These are phyloP conservation scores for Propithecus deckenii DNA, from an alignment of 2,797 vertebrate genomes.

Conservation along the genomic window DNA sequence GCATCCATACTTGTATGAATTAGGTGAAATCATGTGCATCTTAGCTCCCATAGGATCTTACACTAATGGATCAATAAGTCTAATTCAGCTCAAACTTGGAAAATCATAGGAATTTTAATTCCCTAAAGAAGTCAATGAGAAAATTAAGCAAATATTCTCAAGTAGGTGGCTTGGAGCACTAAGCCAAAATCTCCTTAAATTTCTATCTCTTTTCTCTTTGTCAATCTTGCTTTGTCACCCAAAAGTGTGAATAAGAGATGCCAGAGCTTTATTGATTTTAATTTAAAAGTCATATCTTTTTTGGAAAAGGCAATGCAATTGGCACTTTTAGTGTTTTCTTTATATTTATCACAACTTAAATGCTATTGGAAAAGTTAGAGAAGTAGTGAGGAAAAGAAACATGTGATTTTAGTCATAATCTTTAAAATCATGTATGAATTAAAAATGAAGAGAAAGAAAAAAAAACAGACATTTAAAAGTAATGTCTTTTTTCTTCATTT, in stretches of 20 bases:
- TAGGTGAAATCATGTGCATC: background rate
- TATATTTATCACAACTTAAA: constrained; percentile 72
- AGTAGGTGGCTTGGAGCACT: background rate
- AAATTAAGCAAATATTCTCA: constrained; percentile 28
- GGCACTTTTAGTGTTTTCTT: constrained; percentile 66
- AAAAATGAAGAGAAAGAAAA: constrained; percentile 6
- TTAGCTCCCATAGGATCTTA: background rate
- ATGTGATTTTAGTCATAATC: constrained; percentile 36
- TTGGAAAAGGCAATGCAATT: constrained; percentile 68
- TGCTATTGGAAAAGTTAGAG: constrained; percentile 59
- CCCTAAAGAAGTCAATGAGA: background rate
- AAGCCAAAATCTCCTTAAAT: constrained; percentile 48
- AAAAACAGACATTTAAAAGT: background rate
- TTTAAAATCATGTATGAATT: background rate
- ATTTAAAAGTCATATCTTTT: constrained; percentile 75
- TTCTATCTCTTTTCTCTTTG: constrained; percentile 46
- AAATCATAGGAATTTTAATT: constrained; percentile 3
- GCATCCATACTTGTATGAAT: background rate
- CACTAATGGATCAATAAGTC: background rate
- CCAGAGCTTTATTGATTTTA: constrained; percentile 67
- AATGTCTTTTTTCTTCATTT: background rate
- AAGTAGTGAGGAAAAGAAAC: constrained; percentile 42
- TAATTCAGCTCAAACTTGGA: background rate
- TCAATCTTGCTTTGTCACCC: constrained; percentile 67
- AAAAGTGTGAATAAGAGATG: constrained; percentile 68